Evolutionary conservation across 1,140 invertebrate species (phyloP).

Genomic region (Brachionus rubens): DNA sequence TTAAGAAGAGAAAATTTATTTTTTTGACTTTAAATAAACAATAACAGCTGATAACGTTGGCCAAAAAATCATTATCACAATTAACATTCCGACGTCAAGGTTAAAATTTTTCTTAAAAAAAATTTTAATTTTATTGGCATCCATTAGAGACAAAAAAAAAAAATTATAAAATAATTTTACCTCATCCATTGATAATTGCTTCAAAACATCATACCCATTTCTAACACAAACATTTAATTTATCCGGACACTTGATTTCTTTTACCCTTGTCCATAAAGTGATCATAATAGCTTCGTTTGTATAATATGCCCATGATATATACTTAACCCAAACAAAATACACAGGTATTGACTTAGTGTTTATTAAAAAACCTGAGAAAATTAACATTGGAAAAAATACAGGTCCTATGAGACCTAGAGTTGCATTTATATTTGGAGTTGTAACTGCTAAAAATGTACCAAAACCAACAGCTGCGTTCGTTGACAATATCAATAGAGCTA

Average conservation of each 20-base stretch:
- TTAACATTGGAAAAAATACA: constrained; percentile 81
- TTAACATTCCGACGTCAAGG: not conserved
- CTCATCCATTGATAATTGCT: constrained; percentile 24
- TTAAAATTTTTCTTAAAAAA: constrained; percentile 36
- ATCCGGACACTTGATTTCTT: constrained; percentile 9
- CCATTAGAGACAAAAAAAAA: too few relatives aligned
- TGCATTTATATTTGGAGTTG: constrained; percentile 28
- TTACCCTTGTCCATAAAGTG: constrained; percentile 26
- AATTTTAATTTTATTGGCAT: not conserved
- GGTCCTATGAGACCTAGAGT: constrained; percentile 83
- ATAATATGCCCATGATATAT: constrained; percentile 46
- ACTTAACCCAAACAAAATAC: constrained; percentile 46
- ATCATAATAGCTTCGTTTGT: constrained; percentile 31
- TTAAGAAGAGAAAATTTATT: not conserved
- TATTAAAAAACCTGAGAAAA: constrained; percentile 94
- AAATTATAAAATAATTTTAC: not conserved
- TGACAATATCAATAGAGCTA: not conserved
- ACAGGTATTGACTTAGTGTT: constrained; percentile 64
- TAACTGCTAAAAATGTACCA: constrained; percentile 67
- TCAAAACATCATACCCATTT: constrained; percentile 38
- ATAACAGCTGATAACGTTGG: constrained; percentile 23
- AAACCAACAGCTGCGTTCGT: constrained; percentile 18
- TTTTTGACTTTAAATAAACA: constrained; percentile 39
- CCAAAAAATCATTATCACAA: constrained; percentile 27
- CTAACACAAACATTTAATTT: constrained; percentile 6